Conservation (phyloP, 2,797 vertebrate species). For the Geotrypetes seraphini region DNA sequence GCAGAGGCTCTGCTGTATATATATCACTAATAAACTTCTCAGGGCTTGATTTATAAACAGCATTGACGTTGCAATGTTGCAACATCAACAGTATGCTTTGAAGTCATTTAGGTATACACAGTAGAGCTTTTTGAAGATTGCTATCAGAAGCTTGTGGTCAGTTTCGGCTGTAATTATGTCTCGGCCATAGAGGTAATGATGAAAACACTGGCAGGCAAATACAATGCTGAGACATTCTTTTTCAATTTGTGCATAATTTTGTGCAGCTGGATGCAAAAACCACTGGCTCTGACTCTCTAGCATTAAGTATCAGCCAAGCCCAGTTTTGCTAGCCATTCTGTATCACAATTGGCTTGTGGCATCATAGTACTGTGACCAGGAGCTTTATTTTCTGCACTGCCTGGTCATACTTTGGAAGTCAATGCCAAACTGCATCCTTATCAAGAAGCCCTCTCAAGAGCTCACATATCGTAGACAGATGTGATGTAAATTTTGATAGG, state of each 20-base stretch:
- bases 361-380: not conserved
- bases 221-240: constrained; percentile 3
- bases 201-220: not conserved
- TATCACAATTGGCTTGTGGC: no score
- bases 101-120: not conserved
- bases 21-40: no score
- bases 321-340: no score
- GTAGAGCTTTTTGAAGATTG: constrained; percentile 7
- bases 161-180: constrained; percentile 1
- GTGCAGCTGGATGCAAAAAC: no score
- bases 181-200: not conserved
- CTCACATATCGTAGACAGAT: no score
- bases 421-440: no score
- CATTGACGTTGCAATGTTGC: not conserved
- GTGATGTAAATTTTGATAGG: not conserved
- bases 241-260: constrained; percentile 1
- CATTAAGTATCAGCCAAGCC: not conserved
- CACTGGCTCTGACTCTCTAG: not conserved
- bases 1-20: no score
- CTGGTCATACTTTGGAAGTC: no score
- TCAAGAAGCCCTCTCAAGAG: no score
- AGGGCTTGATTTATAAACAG: no score
- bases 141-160: no score
- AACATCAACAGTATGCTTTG: constrained; percentile 6
- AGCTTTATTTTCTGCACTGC: not conserved